These are phyloP conservation scores for Gasterosteus aculeatus DNA, from an alignment of 2,113 vertebrate species.

Conservation along the genomic window DNA sequence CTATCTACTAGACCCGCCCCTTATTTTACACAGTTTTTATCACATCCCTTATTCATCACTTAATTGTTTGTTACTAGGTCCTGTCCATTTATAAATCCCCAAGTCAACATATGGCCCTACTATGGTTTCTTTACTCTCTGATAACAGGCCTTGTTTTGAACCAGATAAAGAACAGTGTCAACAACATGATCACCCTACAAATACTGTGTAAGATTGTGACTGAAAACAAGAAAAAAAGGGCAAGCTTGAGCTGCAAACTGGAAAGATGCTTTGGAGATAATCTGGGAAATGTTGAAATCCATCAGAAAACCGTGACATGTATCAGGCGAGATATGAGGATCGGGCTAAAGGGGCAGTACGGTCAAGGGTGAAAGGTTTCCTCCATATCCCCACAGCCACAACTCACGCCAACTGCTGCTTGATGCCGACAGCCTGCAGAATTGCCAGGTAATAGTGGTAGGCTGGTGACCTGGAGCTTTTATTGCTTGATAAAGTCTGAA, in stretches of 20 bases:
- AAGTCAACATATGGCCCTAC: constrained; percentile 14
- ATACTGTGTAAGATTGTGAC: constrained; percentile 24
- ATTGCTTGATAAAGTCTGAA: constrained; percentile 85
- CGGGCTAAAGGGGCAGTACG: constrained; percentile 28
- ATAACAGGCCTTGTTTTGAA: constrained; percentile 34
- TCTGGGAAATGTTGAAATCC: constrained; percentile 54
- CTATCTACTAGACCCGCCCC: background rate
- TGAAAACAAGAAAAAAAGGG: constrained; percentile 5
- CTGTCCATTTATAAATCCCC: constrained; percentile 12
- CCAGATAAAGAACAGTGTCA: constrained; percentile 42
- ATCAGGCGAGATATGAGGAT: constrained; percentile 22
- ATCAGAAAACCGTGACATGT: constrained; percentile 38
- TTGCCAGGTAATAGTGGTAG: constrained; percentile 51
- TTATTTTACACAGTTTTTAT: background rate
- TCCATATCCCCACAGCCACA: constrained; percentile 21
- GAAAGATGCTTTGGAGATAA: constrained; percentile 20
- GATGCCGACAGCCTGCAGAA: constrained; percentile 62
- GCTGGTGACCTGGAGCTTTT: constrained; percentile 78
- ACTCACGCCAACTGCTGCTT: constrained; percentile 49
- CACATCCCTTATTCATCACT: constrained; percentile 28
- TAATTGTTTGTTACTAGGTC: background rate
- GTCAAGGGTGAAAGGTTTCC: constrained; percentile 54
- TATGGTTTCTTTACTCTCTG: constrained; percentile 18
- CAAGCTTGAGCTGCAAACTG: constrained; percentile 43
- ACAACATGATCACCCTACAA: constrained; percentile 31